Evolutionary conservation across 2,113 vertebrate species (phyloP).

Genomic region (Vanacampus margaritifer): DNA sequence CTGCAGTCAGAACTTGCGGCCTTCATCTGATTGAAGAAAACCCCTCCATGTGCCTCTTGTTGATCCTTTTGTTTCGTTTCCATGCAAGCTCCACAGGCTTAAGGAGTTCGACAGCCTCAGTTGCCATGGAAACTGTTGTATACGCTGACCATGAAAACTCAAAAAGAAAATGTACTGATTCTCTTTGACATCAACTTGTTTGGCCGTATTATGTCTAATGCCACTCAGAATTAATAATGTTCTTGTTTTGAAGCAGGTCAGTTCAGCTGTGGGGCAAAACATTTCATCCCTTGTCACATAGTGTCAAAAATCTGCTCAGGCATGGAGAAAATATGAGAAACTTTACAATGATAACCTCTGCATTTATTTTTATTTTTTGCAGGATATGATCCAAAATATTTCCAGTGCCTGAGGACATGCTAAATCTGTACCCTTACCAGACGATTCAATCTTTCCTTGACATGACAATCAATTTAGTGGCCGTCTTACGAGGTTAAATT

Average conservation of each 20-base stretch:
- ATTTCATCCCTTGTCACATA: not conserved
- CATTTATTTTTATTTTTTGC: not conserved
- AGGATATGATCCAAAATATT: not conserved
- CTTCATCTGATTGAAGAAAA: not conserved
- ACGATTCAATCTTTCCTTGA: slow-evolving; percentile 10
- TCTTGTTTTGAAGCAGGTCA: not conserved
- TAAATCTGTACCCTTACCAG: slow-evolving; percentile 7
- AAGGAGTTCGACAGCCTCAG: not conserved
- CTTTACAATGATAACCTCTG: not conserved
- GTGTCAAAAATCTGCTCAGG: not conserved
- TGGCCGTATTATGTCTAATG: not conserved
- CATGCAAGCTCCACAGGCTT: not conserved
- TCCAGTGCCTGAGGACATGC: not conserved
- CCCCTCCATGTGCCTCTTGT: not conserved
- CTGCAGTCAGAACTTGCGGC: not conserved
- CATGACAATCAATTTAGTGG: slow-evolving; percentile 34
- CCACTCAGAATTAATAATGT: not conserved
- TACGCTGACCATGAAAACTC: not conserved
- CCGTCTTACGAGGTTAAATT: slow-evolving; percentile 44
- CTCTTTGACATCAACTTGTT: not conserved
- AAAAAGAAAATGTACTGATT: not conserved
- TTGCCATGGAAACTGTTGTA: not conserved
- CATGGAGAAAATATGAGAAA: not conserved
- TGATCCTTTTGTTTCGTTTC: not conserved
- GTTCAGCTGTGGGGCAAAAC: not conserved